phyloP scores from a whole-genome alignment of 92 coral and sea anemone genomes.

The Phenganax stokvisi region DNA sequence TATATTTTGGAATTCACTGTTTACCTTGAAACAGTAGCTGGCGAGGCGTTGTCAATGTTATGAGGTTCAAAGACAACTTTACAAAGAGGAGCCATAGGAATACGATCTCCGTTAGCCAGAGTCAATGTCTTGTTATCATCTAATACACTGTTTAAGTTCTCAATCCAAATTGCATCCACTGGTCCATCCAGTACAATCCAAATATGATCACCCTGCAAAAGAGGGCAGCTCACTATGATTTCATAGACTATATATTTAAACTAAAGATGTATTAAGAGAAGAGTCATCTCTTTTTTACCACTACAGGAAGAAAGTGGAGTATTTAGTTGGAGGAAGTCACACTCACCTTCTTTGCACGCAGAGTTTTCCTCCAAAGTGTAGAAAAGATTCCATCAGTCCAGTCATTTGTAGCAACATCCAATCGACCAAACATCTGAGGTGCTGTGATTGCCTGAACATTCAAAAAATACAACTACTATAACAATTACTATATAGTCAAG shows the following conservation, averaged over 20 bases:
- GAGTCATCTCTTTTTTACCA: conserved; percentile 26
- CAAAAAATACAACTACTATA: not conserved
- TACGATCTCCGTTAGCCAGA: conserved; percentile 78
- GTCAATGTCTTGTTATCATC: conserved; percentile 83
- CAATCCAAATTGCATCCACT: conserved; percentile 79
- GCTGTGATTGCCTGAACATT: conserved; percentile 61
- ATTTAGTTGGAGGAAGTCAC: too few relatives aligned
- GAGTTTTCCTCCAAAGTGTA: conserved; percentile 79
- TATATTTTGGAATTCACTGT: too few relatives aligned
- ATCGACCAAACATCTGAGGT: conserved; percentile 84
- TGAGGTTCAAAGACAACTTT: conserved; percentile 81
- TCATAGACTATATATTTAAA: too few relatives aligned
- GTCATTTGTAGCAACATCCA: conserved; percentile 80
- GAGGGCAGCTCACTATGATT: too few relatives aligned
- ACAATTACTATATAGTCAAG: too few relatives aligned
- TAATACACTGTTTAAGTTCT: conserved; percentile 73
- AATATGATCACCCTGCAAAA: conserved; percentile 54
- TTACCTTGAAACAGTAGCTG: conserved; percentile 73
- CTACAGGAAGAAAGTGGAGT: too few relatives aligned
- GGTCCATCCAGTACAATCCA: conserved; percentile 85
- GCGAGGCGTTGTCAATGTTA: conserved; percentile 80
- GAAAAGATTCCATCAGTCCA: conserved; percentile 90
- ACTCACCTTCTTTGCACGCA: conserved; percentile 65
- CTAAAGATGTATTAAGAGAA: too few relatives aligned
- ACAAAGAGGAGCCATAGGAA: conserved; percentile 83